Percentiles rank a stretch among this genome's conserved stretches.
Evolutionary conservation across 2,888 invertebrate genomes (phyloP).

Genomic region (Drosophila nigritarsus): DNA sequence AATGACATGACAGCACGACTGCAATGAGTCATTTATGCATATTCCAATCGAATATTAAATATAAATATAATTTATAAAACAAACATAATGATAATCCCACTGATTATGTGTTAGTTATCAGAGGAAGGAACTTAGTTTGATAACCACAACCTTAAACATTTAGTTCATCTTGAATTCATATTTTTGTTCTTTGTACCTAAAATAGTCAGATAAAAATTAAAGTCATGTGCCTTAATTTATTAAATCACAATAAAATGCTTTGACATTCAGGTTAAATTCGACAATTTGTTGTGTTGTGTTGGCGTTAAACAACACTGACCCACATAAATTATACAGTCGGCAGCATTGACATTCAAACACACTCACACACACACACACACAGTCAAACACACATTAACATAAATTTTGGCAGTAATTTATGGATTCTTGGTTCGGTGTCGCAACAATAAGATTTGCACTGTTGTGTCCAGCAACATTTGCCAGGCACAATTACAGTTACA

Average conservation of each 20-base stretch:
- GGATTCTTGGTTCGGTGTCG: slow-evolving; percentile 21
- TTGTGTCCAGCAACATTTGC: slow-evolving; percentile 8
- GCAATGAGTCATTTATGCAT: slow-evolving; percentile 23
- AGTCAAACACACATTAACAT: slow-evolving; percentile 50
- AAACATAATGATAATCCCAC: neutral
- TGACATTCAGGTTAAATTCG: slow-evolving; percentile 22
- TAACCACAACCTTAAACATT: neutral
- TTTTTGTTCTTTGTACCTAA: neutral
- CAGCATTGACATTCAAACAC: slow-evolving; percentile 8
- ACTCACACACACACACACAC: slow-evolving; percentile 7
- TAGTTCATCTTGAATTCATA: neutral
- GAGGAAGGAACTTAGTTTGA: neutral
- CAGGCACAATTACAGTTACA: slow-evolving; percentile 1
- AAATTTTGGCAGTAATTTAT: slow-evolving; percentile 64
- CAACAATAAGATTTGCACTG: slow-evolving; percentile 27
- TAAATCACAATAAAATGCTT: slow-evolving; percentile 20
- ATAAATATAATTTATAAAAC: neutral
- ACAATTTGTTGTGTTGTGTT: slow-evolving; percentile 20
- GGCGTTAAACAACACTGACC: slow-evolving; percentile 39
- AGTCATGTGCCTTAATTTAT: slow-evolving; percentile 1
- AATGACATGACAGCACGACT: slow-evolving; percentile 19
- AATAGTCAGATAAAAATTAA: neutral
- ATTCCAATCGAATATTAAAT: neutral
- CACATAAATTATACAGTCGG: slow-evolving; percentile 39
- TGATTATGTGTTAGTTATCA: neutral